Conservation (phyloP, 2,113 vertebrate species). For the Pelmatolapia mariae region DNA sequence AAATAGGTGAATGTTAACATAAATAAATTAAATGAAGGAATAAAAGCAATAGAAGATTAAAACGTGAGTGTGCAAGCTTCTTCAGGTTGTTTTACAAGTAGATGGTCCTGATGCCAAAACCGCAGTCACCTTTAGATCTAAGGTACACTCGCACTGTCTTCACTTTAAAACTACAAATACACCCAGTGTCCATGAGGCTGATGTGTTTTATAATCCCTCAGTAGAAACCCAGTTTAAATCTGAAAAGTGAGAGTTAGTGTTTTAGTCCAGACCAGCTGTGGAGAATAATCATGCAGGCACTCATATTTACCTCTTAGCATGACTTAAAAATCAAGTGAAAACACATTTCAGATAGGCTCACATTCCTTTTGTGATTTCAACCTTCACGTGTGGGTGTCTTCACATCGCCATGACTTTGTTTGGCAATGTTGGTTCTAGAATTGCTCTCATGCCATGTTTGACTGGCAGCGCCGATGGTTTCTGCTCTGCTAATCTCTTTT, state of each 20-base stretch:
- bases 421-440: not conserved
- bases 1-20: not conserved
- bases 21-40: not conserved
- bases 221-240: not conserved
- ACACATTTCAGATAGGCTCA: not conserved
- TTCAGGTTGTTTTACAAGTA: not conserved
- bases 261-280: not conserved
- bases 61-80: not conserved
- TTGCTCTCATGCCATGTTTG: not conserved
- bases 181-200: not conserved
- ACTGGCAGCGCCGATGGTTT: not conserved
- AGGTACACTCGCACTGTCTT: rapidly evolving
- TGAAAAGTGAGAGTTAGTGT: rapidly evolving
- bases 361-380: not conserved
- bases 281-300: not conserved
- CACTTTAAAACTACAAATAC: not conserved
- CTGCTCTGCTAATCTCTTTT: not conserved
- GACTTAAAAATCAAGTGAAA: not conserved
- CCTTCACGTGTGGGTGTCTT: not conserved
- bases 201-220: rapidly evolving
- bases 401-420: not conserved
- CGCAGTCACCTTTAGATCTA: not conserved
- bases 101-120: not conserved
- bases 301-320: not conserved
- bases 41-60: not conserved